Evolutionary conservation across 2,888 invertebrate species (phyloP).

Genomic region (Mamestra brassicae): DNA sequence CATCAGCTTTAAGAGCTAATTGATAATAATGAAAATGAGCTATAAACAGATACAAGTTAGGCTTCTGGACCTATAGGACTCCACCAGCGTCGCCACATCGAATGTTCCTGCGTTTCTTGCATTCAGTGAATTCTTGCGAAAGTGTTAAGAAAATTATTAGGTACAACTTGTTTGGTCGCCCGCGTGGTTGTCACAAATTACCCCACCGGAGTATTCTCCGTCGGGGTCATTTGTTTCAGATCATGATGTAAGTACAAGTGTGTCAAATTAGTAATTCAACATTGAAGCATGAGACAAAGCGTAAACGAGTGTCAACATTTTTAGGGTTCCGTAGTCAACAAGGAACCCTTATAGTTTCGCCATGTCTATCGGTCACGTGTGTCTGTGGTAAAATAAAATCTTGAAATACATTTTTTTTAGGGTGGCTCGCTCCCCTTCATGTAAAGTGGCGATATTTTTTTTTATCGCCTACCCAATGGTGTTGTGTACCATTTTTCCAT

Average conservation of each 20-base stretch:
- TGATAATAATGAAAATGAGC: background rate
- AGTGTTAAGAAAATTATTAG: background rate
- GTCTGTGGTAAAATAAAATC: too few relatives aligned
- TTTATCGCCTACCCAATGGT: too few relatives aligned
- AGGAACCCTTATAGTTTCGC: too few relatives aligned
- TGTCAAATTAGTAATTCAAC: background rate
- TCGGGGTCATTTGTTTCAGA: background rate
- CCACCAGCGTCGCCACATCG: background rate
- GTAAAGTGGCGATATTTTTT: too few relatives aligned
- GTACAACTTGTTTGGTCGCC: background rate
- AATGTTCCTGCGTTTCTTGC: background rate
- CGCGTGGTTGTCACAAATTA: background rate
- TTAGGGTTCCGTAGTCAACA: too few relatives aligned
- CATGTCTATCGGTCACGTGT: too few relatives aligned
- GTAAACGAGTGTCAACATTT: too few relatives aligned
- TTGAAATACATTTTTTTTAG: too few relatives aligned
- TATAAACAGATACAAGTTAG: background rate
- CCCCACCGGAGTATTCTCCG: too few relatives aligned
- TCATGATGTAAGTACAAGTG: background rate
- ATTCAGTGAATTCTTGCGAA: background rate
- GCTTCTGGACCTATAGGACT: background rate
- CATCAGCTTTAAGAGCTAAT: background rate
- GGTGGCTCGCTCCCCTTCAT: too few relatives aligned
- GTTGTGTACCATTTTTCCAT: too few relatives aligned
- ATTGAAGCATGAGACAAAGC: background rate